phyloP scores from a whole-genome alignment of 2,888 invertebrate species.

The Zootermopsis nevadensis region DNA sequence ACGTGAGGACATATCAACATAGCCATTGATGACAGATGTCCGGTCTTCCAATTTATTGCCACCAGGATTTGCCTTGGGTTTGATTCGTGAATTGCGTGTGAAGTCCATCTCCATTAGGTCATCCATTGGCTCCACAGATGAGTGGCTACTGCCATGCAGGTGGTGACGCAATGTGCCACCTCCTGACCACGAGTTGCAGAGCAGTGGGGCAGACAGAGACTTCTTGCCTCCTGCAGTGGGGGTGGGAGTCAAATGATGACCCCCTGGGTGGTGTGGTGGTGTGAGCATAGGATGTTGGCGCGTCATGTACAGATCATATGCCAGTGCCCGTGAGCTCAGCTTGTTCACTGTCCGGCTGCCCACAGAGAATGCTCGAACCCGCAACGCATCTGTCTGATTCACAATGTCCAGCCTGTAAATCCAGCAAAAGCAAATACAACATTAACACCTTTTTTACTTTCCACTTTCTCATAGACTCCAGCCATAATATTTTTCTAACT shows the following conservation, averaged over 20 bases:
- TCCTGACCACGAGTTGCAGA: slow-evolving; percentile 66
- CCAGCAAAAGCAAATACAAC: slow-evolving; percentile 22
- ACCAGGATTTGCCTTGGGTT: slow-evolving; percentile 20
- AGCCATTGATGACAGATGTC: slow-evolving; percentile 60
- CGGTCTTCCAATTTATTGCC: slow-evolving; percentile 27
- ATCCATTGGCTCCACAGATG: slow-evolving; percentile 70
- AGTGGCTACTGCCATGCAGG: slow-evolving; percentile 62
- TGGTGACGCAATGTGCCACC: slow-evolving; percentile 27
- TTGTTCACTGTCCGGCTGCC: slow-evolving; percentile 73
- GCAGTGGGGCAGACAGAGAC: slow-evolving; percentile 73
- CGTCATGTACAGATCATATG: slow-evolving; percentile 28
- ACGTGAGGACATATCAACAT: slow-evolving; percentile 64
- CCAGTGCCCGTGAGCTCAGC: slow-evolving; percentile 56
- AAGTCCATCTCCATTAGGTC: slow-evolving; percentile 89
- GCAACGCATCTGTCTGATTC: slow-evolving; percentile 59
- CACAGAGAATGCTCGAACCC: slow-evolving; percentile 82
- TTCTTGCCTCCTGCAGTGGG: slow-evolving; percentile 58
- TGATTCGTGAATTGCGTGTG: slow-evolving; percentile 60
- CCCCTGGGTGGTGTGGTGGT: slow-evolving; percentile 53
- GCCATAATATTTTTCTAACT: no score
- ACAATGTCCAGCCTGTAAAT: slow-evolving; percentile 60
- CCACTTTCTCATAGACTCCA: no score
- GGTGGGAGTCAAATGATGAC: slow-evolving; percentile 56
- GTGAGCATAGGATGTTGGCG: slow-evolving; percentile 53
- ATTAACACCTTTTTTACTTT: no score